Base-by-base conservation (phyloP, 2,888 invertebrate genomes). In the Sesia bembeciformis region DNA sequence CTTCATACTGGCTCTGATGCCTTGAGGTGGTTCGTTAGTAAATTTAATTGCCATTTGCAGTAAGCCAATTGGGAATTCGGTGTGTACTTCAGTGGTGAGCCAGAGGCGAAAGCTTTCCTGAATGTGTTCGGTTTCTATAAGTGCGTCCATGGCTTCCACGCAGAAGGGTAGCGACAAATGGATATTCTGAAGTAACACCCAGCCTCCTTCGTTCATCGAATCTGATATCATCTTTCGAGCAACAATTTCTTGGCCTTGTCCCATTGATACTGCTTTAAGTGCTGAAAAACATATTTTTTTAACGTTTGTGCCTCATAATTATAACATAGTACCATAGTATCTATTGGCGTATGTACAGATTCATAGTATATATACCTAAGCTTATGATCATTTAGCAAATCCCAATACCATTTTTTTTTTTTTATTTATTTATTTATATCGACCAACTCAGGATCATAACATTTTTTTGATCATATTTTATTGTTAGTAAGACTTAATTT, bases 21-120 rank as follows among this genome's bases (percentile, higher is more conserved):
- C 98, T 90, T 97, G 97, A 0, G 98, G 98, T 7, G 98, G 98
- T 84, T 98, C 98, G 77, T 98, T 98, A 1, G 98, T 98, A 75
- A 97, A 98, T 84, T 98, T 98, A 57, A 98, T 97, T 4, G 97
- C 96, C 93, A 97, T 96, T 92, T 98, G 94, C 8, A 93, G 80
- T 41, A 93, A 76, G 4, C 93, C 97, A 68, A 98, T 98, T 0
- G 98, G 98, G 81, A 98, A 98, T 65, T 97, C 95, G 6, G 94
- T 91, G 76, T 98, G 98, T 0, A 96, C 96, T 90, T 98, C 98
- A 0, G 98, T 98, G 0, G 98, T 98, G 62, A 98, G 91, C 98
- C 98, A 98, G 51, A 97, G 91, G 53, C 97, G 91, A 78, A 98
- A 98, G 0, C 92, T 91, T 4, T 95, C 94, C 70, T 97, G 93